A percentile compares a stretch with the other conserved stretches of the same genome.
Evolutionary conservation across 2,888 invertebrate genomes (phyloP).

Genomic region (Automeris io): DNA sequence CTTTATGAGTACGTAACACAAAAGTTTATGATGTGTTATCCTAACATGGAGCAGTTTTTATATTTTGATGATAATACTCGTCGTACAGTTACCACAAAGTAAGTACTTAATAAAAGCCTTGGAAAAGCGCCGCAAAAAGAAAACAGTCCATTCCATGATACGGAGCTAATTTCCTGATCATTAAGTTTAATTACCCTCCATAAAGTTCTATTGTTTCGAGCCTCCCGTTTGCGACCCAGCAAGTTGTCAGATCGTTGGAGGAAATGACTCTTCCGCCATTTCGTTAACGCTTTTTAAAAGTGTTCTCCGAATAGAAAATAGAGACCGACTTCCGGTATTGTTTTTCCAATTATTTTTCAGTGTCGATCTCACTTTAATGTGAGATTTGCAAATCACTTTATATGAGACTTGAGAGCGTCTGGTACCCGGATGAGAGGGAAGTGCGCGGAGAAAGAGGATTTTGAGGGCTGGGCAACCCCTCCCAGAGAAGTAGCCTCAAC

Average conservation of each 20-base stretch:
- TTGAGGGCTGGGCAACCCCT: too few species aligned
- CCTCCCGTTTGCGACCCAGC: neutral
- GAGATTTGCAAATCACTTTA: too few species aligned
- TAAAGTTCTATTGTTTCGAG: slow-evolving; percentile 14
- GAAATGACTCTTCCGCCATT: slow-evolving; percentile 5
- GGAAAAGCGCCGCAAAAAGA: slow-evolving; percentile 3
- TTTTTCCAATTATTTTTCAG: neutral
- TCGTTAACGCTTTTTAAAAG: slow-evolving; percentile 1
- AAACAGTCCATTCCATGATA: slow-evolving; percentile 7
- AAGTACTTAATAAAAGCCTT: slow-evolving; percentile 1
- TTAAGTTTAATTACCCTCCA: slow-evolving; percentile 24
- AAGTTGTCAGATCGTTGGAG: slow-evolving; percentile 7
- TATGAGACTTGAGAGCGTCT: too few species aligned
- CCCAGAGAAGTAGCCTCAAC: too few species aligned
- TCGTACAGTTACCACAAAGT: too few species aligned
- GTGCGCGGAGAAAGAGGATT: too few species aligned
- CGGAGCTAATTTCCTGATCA: slow-evolving; percentile 24
- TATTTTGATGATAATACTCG: too few species aligned
- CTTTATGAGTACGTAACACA: neutral
- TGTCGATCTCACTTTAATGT: too few species aligned
- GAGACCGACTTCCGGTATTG: neutral
- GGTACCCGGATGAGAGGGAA: too few species aligned
- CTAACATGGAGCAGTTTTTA: too few species aligned
- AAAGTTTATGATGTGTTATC: neutral
- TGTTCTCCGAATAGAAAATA: neutral